Evolutionary conservation across 1,140 invertebrate species (phyloP).

Genomic region (Drosophila chauvacae): DNA sequence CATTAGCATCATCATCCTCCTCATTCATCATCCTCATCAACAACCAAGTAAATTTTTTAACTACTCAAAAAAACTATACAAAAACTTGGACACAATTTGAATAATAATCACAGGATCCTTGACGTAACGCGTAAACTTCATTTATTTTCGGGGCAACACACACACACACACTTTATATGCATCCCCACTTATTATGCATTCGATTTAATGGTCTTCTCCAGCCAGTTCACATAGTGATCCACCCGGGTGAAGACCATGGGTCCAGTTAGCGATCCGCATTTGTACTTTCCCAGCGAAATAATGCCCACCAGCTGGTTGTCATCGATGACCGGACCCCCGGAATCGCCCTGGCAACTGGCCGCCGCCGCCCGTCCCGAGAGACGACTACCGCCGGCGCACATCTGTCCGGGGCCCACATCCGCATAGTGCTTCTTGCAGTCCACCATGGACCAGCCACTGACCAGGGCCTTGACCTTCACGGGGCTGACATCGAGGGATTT

Average conservation of each 20-base stretch:
- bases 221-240: slow-evolving; percentile 49
- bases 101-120: slow-evolving; percentile 44
- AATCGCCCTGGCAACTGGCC: slow-evolving; percentile 52
- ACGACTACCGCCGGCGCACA: slow-evolving; percentile 49
- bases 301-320: slow-evolving; percentile 39
- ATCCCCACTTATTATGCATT: neutral
- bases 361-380: neutral
- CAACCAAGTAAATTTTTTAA: slow-evolving; percentile 29
- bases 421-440: slow-evolving; percentile 20
- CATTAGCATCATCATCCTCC: slow-evolving; percentile 1
- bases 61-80: slow-evolving; percentile 22
- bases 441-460: slow-evolving; percentile 12
- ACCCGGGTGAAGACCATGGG: slow-evolving; percentile 61
- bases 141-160: neutral
- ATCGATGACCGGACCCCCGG: slow-evolving; percentile 57
- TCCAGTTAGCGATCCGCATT: slow-evolving; percentile 20
- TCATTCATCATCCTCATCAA: slow-evolving; percentile 3
- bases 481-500: slow-evolving; percentile 15
- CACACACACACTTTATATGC: neutral
- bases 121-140: slow-evolving; percentile 3
- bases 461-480: slow-evolving; percentile 40
- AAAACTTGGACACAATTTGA: slow-evolving; percentile 29
- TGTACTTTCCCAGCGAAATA: slow-evolving; percentile 36
- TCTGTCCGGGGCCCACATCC: slow-evolving; percentile 21
- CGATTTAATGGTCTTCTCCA: slow-evolving; percentile 16